phyloP scores from a whole-genome alignment of 2,113 vertebrate species.

The Aythya baeri region DNA sequence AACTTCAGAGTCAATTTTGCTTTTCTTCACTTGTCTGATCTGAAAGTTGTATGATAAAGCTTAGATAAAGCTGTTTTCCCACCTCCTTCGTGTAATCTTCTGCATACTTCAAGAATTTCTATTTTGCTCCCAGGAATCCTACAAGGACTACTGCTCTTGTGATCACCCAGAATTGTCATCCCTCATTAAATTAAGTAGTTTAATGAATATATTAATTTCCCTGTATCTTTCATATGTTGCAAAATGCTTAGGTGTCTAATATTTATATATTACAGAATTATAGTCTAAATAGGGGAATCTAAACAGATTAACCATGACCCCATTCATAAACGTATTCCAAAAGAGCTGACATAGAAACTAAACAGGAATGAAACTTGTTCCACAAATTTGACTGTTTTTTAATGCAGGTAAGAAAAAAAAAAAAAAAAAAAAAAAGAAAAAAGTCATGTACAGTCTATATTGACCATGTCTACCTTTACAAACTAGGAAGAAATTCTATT shows the following conservation, averaged over 20 bases:
- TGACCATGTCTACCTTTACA: not conserved
- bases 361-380: not conserved
- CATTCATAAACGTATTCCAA: too few species aligned
- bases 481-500: not conserved
- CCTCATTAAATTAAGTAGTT: not conserved
- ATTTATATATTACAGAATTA: not conserved
- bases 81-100: not conserved
- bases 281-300: not conserved
- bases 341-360: not conserved
- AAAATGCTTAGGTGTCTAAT: not conserved
- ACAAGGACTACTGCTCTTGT: not conserved
- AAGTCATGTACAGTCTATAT: not conserved
- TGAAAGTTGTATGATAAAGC: not conserved
- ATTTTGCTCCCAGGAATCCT: not conserved
- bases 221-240: not conserved
- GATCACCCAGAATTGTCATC: not conserved
- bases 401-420: not conserved
- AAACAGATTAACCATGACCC: accelerated
- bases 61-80: not conserved
- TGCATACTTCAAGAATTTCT: not conserved
- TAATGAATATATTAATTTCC: not conserved
- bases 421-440: too few species aligned
- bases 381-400: not conserved
- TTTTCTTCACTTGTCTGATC: not conserved
- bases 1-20: not conserved